These are phyloP conservation scores for Rhinolophus sinicus DNA, from an alignment of 2,113 vertebrate genomes.

Conservation along the genomic window DNA sequence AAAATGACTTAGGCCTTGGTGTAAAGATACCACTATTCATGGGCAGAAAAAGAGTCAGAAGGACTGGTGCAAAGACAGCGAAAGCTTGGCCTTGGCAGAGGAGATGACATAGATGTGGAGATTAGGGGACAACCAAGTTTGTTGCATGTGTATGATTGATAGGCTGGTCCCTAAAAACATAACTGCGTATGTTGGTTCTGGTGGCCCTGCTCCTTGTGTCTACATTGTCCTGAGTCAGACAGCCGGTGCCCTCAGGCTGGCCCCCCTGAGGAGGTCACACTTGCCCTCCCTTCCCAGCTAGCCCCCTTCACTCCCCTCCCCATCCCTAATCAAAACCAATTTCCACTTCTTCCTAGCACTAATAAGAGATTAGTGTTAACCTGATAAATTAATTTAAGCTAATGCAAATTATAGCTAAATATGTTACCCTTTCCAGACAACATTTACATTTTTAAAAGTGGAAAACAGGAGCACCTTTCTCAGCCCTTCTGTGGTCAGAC, in stretches of 20 bases:
- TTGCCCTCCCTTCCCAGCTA: background rate
- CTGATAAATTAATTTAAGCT: conserved; percentile 64
- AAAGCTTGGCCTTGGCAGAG: background rate
- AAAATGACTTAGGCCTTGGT: background rate
- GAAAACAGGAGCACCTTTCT: background rate
- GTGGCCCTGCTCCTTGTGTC: background rate
- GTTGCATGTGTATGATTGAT: background rate
- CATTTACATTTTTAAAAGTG: conserved; percentile 67
- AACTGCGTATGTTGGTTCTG: background rate
- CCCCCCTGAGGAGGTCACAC: background rate
- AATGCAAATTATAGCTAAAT: conserved; percentile 70
- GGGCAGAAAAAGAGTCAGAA: background rate
- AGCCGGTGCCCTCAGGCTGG: background rate
- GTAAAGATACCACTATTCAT: background rate
- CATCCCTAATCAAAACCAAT: conserved; percentile 46
- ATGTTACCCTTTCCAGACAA: conserved; percentile 62
- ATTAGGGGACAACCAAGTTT: background rate
- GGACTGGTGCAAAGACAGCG: background rate
- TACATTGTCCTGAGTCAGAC: background rate
- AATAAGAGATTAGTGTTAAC: conserved; percentile 36
- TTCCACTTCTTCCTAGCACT: background rate
- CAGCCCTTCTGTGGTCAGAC: conserved; percentile 29
- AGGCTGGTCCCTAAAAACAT: background rate
- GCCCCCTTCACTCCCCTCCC: background rate
- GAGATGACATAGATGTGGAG: background rate